These are phyloP conservation scores for Lobophora halterata DNA, from an alignment of 2,888 invertebrate species.

Conservation along the genomic window DNA sequence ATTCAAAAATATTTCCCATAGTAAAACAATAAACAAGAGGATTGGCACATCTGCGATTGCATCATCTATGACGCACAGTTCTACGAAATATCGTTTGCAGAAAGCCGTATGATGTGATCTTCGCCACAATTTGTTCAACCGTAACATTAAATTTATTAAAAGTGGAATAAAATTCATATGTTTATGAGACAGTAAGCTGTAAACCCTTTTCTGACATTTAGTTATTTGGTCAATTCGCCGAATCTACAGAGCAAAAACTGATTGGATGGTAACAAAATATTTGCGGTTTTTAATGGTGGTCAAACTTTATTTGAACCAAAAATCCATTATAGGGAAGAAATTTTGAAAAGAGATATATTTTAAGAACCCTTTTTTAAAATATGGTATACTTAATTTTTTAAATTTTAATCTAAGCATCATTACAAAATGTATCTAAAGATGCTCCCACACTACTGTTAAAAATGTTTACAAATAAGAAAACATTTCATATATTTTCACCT, in stretches of 20 bases:
- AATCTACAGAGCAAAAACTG: slow-evolving; percentile 36
- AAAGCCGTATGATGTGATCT: slow-evolving; percentile 37
- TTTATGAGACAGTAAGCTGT: slow-evolving; percentile 59
- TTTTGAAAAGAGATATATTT: too few species aligned
- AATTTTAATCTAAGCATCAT: too few species aligned
- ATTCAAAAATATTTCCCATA: slow-evolving; percentile 24
- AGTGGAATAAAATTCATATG: slow-evolving; percentile 62
- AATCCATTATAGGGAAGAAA: too few species aligned
- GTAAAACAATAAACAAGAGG: slow-evolving; percentile 22
- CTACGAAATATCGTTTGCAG: slow-evolving; percentile 27
- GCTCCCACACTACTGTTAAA: too few species aligned
- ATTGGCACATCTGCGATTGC: slow-evolving; percentile 25
- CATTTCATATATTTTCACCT: too few species aligned
- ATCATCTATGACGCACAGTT: slow-evolving; percentile 31
- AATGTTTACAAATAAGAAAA: too few species aligned
- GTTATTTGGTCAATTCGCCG: slow-evolving; percentile 44
- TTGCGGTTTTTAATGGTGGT: slow-evolving; percentile 8
- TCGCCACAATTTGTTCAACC: slow-evolving; percentile 32
- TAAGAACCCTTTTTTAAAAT: too few species aligned
- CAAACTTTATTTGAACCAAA: too few species aligned
- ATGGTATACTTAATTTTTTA: too few species aligned
- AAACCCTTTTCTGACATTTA: slow-evolving; percentile 52
- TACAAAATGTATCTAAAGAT: too few species aligned
- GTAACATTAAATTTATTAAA: slow-evolving; percentile 51
- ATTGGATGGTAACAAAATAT: not conserved